Evolutionary conservation across 2,797 vertebrate genomes (phyloP), one percentile per base, ranked within the genome.

Genomic region (Pelobates cultripes): DNA sequence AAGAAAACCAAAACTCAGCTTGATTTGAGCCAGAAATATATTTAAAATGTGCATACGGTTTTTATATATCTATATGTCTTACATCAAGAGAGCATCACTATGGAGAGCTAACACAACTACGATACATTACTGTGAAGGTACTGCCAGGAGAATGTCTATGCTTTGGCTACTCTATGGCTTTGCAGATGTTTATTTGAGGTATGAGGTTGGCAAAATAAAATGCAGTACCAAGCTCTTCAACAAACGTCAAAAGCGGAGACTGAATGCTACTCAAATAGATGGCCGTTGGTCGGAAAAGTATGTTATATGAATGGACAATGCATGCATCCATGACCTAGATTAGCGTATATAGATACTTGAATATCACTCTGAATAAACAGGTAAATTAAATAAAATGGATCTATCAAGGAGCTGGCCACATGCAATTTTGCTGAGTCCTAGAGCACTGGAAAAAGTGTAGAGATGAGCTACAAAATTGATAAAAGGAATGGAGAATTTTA

Each of bases 171-270:
- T 51, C n/a, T 45, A 51, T 45, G 63, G 43, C 43, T 45, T 77
- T 77, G 75, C 80, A 82, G 75, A 77, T 73, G 53, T 72, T 82
- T 68, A 28, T 64, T 13, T 71, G 73, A 81, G 14, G 28, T 64
- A 64, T 57, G 13, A 15, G 57, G 13, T 78, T 78, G 71, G 81
- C 76, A 78, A 67, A 12, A 44, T 43, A 63, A 60, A 70, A 15
- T 74, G 70, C 71, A 78, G 81, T 76, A 83, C 43, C 57, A 45
- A 69, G 70, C 81, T 68, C 51, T 73, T 69, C 70, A 69, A 61
- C 70, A 78, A 78, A 78, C 4, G 43, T 51, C 2, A 45, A 78
- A 40, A 44, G 75, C 64, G 14, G 4, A 57, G 61, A 41, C 3
- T 42, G 14, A 64, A 64, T 6, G 6, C 61, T n/a, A 40, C 28